These are phyloP conservation scores for Zonotrichia leucophrys DNA, from an alignment of 2,113 vertebrate species.

Conservation along the genomic window DNA sequence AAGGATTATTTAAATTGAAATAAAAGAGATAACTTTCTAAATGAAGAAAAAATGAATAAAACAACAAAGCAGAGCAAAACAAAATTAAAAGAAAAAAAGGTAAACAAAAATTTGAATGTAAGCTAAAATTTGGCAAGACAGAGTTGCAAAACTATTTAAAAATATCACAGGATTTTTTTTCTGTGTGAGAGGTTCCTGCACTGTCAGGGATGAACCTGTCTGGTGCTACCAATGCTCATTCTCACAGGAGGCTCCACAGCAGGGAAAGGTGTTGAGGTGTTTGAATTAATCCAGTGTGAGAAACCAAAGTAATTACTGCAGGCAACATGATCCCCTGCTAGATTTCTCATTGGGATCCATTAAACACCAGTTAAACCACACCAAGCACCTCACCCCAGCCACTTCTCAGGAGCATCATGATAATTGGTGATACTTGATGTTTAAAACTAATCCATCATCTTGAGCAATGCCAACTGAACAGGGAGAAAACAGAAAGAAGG, in stretches of 20 bases:
- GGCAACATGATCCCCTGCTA: background rate
- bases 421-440: background rate
- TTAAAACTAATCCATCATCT: background rate
- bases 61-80: background rate
- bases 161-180: background rate
- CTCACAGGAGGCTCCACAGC: background rate
- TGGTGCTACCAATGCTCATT: background rate
- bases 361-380: background rate
- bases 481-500: background rate
- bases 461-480: background rate
- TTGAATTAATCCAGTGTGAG: background rate
- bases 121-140: background rate
- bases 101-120: background rate
- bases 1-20: background rate
- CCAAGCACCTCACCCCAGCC: background rate
- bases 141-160: background rate
- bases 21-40: background rate
- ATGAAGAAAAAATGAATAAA: fast-evolving
- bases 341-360: background rate
- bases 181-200: background rate
- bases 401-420: background rate
- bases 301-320: background rate
- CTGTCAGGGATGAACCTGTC: background rate
- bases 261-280: background rate
- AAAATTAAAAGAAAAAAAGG: fast-evolving